Conservation (phyloP, 2,113 vertebrate species). For the Engystomops pustulosus region DNA sequence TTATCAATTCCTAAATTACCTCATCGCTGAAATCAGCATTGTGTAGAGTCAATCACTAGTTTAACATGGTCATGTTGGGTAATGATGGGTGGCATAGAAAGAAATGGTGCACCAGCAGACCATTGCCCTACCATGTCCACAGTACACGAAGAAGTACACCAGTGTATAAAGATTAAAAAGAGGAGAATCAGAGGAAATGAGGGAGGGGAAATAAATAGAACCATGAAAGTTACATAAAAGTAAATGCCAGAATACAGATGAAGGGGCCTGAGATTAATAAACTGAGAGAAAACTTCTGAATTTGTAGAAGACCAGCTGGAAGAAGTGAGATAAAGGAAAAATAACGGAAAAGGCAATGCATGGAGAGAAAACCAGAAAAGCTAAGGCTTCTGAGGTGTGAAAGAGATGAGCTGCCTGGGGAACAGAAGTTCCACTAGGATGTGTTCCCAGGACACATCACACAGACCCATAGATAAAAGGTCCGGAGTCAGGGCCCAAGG, state of each 20-base stretch:
- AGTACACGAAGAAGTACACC: too few relatives aligned
- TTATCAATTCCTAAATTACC: too few relatives aligned
- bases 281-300: constrained; percentile 1
- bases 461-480: constrained; percentile 14
- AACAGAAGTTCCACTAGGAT: constrained; percentile 8
- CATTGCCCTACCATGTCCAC: too few relatives aligned
- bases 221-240: constrained; percentile 36
- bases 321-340: background rate
- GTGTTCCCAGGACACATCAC: constrained; percentile 37
- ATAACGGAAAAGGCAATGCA: constrained; percentile 3
- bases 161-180: too few relatives aligned
- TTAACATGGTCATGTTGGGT: too few relatives aligned
- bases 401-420: constrained; percentile 26
- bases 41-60: too few relatives aligned
- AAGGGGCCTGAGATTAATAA: constrained; percentile 18
- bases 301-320: constrained; percentile 12
- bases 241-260: constrained; percentile 10
- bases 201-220: background rate
- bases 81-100: too few relatives aligned
- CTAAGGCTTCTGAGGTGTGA: constrained; percentile 12
- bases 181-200: constrained; percentile 10
- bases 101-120: too few relatives aligned
- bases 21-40: too few relatives aligned
- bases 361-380: background rate
- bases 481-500: background rate